Evolutionary conservation across 2,797 vertebrate species (phyloP).

Genomic region (Ataeniobius toweri): DNA sequence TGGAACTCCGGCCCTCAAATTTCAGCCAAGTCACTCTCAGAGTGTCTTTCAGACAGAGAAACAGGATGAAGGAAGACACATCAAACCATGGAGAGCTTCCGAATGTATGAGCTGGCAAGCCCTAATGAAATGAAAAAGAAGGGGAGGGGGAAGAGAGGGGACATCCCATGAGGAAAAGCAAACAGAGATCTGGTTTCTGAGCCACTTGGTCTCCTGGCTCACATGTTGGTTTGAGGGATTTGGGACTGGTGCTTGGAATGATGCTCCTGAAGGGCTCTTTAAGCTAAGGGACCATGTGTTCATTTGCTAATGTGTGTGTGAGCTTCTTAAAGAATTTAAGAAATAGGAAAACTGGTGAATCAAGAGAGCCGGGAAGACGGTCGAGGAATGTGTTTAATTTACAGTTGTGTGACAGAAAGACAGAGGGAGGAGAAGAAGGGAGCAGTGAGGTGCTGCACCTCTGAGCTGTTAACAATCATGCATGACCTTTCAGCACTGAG

Average conservation of each 20-base stretch:
- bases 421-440: conserved; percentile 34
- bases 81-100: conserved; percentile 57
- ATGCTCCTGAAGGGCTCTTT: conserved; percentile 48
- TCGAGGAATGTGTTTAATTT: conserved; percentile 57
- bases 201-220: conserved; percentile 56
- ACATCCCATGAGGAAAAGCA: conserved; percentile 54
- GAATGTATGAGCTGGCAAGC: conserved; percentile 44
- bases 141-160: conserved; percentile 27
- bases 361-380: conserved; percentile 20
- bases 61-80: conserved; percentile 68
- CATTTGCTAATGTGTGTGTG: conserved; percentile 43
- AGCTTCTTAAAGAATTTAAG: conserved; percentile 28
- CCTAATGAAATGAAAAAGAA: conserved; percentile 46
- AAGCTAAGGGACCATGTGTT: conserved; percentile 53
- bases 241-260: conserved; percentile 33
- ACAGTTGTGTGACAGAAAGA: conserved; percentile 51
- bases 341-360: conserved; percentile 41
- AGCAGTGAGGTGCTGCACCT: conserved; percentile 55
- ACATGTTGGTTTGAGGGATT: conserved; percentile 53
- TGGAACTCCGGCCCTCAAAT: conserved; percentile 62
- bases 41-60: conserved; percentile 65
- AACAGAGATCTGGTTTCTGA: conserved; percentile 65
- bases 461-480: conserved; percentile 69
- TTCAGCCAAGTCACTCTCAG: conserved; percentile 67
- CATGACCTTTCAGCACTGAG: conserved; percentile 76